phyloP scores from a whole-genome alignment of 2,888 invertebrate species.

The Netelia fuscicornis region DNA sequence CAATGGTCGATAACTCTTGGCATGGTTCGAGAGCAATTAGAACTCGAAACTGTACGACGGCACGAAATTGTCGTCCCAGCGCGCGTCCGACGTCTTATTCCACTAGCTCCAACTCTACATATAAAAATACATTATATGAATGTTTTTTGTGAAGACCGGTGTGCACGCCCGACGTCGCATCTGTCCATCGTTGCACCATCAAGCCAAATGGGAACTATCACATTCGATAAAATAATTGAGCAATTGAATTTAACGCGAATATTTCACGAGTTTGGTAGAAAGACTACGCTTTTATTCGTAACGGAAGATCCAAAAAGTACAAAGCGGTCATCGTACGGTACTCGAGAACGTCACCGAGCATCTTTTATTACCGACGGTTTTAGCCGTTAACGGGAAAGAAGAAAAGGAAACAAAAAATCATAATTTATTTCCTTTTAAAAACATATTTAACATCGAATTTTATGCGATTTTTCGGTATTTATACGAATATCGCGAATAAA shows the following conservation, averaged over 20 bases:
- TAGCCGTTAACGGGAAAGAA: neutral
- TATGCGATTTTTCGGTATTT: neutral
- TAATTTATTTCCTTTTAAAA: neutral
- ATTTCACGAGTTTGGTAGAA: conserved; percentile 1
- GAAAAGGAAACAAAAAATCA: too few species aligned
- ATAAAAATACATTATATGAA: neutral
- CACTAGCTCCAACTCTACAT: neutral
- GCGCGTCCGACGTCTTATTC: conserved; percentile 55
- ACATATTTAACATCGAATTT: neutral
- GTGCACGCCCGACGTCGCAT: too few species aligned
- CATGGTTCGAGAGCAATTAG: conserved; percentile 50
- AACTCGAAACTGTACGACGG: conserved; percentile 35
- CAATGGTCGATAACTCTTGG: conserved; percentile 64
- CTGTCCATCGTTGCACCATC: too few species aligned
- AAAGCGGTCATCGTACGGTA: conserved; percentile 41
- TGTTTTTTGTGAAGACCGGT: too few species aligned
- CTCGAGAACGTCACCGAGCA: neutral
- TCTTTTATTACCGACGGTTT: neutral
- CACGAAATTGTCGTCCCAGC: conserved; percentile 51
- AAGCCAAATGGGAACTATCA: conserved; percentile 28
- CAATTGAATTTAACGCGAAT: conserved; percentile 54
- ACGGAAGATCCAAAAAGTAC: conserved; percentile 2
- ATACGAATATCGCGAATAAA: too few species aligned
- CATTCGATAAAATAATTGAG: conserved; percentile 61
- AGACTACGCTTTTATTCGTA: neutral